Base-by-base conservation (phyloP, 2,113 vertebrate genomes). In the Leptobrachium ailaonicum region DNA sequence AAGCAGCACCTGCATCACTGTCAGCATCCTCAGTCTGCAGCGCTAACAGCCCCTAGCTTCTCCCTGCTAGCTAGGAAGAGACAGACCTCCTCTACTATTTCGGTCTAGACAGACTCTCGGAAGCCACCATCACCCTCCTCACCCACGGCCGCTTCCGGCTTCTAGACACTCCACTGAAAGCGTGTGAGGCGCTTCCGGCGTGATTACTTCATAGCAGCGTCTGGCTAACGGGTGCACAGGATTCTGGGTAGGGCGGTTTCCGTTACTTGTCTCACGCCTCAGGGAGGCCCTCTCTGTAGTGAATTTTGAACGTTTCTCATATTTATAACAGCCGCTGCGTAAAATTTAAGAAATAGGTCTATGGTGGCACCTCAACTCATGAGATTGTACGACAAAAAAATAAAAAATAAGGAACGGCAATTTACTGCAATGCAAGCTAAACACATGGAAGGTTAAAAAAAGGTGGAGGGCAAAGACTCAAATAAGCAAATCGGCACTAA, bases 111-210 rank as follows among this genome's bases (percentile, higher is more conserved):
- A 13, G 62, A 13, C 62, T 20, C 62, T 13, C 62, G 62, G 4
- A 20, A 9, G 20, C 14, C 62, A 40, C 62, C 62, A 64, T 40
- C 62, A 9, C 32, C 20, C n/a, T 40, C 62, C 20, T 32, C 20
- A 40, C 62, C 14, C 62, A 40, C 32, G n/a, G 62, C 62, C 62
- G 62, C 62, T 64, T 64, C 62, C 62, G 62, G 62, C 62, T 64
- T 64, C 62, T 64, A 20, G 5, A 8, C n/a, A 20, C 5, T 10
- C 14, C 40, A 6, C 10, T 64, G 20, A 6, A 40, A 40, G 60
- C 62, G 13, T 20, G 62, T 5, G 5, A 4, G 32, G 20, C 32
- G 10, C 62, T 64, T 64, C 62, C 62, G 62, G 62, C 12, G n/a
- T 20, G 45, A 32, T 60, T 60, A 50, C 12, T 2, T 45, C 47